Conservation (phyloP, 2,113 vertebrate species). For the Amblyopsis rosae region DNA sequence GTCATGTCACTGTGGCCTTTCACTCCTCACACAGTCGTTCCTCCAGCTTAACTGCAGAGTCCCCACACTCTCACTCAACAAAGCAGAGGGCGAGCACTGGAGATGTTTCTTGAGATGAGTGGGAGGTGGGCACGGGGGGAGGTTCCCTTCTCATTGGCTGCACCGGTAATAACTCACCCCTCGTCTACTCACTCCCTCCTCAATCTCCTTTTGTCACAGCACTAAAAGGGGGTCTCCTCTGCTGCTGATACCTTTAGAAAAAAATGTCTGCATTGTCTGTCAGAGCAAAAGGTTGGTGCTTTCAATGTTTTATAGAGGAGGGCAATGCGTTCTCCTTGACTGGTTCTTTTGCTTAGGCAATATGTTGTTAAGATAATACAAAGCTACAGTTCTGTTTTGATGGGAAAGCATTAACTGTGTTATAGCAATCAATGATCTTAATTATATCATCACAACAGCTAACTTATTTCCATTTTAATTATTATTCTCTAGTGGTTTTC, state of each 20-base stretch:
- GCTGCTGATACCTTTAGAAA: conserved; percentile 64
- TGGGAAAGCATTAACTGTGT: conserved; percentile 4
- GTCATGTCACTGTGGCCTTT: conserved; percentile 66
- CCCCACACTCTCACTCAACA: conserved; percentile 55
- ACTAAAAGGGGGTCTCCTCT: conserved; percentile 71
- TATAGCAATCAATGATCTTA: conserved; percentile 2
- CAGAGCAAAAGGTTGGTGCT: conserved; percentile 46
- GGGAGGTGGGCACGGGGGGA: conserved; percentile 45
- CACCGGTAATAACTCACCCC: conserved; percentile 56
- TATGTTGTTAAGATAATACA: conserved; percentile 33
- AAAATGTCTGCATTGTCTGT: conserved; percentile 55
- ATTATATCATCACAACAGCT: neutral
- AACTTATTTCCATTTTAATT: neutral
- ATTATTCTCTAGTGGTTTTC: neutral
- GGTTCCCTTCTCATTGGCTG: conserved; percentile 64
- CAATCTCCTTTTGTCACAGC: conserved; percentile 68
- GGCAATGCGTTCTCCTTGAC: conserved; percentile 49
- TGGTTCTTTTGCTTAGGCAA: conserved; percentile 10
- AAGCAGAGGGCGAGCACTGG: conserved; percentile 62
- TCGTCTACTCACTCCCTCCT: conserved; percentile 54
- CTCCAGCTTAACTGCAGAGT: conserved; percentile 50
- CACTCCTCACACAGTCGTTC: conserved; percentile 44
- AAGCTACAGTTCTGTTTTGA: conserved; percentile 15
- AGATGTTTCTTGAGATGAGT: conserved; percentile 67
- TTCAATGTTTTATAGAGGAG: conserved; percentile 47